phyloP scores from a whole-genome alignment of 2,797 vertebrate genomes.

The Enteromius radiatus region DNA sequence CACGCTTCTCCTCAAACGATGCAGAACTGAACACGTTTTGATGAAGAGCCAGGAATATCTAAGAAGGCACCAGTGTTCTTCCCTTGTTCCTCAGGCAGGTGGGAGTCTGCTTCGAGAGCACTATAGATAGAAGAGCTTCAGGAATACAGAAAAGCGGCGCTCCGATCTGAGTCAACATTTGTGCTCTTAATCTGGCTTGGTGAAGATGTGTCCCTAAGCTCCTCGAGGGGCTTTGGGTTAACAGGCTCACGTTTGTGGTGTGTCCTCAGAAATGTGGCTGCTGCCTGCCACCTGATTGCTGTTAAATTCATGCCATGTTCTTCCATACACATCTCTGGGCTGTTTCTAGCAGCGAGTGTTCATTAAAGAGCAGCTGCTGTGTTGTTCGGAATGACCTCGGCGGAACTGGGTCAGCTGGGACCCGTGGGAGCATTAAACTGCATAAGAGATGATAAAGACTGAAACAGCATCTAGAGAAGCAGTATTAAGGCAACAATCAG shows the following conservation, averaged over 20 bases:
- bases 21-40: conserved; percentile 19
- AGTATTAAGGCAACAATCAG: conserved; percentile 25
- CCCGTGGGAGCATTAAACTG: conserved; percentile 19
- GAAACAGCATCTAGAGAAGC: neutral
- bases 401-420: conserved; percentile 21
- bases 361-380: conserved; percentile 32
- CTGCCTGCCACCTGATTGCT: conserved; percentile 44
- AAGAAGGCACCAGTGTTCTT: conserved; percentile 13
- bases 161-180: conserved; percentile 53
- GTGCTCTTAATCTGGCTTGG: conserved; percentile 26
- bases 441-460: conserved; percentile 24
- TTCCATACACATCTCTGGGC: conserved; percentile 14
- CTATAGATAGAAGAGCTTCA: conserved; percentile 42
- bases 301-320: conserved; percentile 17
- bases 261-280: neutral
- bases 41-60: conserved; percentile 26
- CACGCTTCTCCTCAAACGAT: conserved; percentile 59
- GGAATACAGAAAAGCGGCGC: neutral
- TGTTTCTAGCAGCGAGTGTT: conserved; percentile 3
- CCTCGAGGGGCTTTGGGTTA: conserved; percentile 30
- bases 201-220: neutral
- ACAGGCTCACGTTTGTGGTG: conserved; percentile 42
- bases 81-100: neutral
- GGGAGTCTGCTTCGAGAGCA: conserved; percentile 29
- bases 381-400: conserved; percentile 23